Base-by-base conservation (phyloP, 2,797 vertebrate genomes). In the Sebastes jordani region DNA sequence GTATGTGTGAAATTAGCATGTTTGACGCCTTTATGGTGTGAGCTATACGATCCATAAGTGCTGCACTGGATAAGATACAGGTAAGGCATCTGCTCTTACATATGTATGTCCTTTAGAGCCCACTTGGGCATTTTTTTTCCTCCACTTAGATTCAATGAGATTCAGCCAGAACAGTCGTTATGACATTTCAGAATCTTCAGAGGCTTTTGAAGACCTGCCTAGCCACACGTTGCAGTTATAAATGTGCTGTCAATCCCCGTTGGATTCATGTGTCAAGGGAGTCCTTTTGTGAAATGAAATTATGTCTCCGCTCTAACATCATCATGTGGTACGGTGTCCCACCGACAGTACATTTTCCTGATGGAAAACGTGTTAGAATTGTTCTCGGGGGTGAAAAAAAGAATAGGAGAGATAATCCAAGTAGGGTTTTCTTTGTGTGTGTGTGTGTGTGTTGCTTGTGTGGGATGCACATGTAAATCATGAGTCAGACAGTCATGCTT, bases 211-310 rank as follows among this genome's bases (percentile, higher is more conserved):
- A 91, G 81, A 66, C 71, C 74, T 85, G 84, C 82, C 63, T 76
- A 55, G 88, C 78, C 83, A 83, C 86, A 87, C 81, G 58, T 80
- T 64, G 60, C 89, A 54, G 85, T 89, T 93, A 82, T 93, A 91
- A 93, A 92, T 90, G 88, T 86, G 52, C 86, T 91, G 91, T 91
- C 89, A 89, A 86, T 92, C 91, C 88, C 89, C 82, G 78, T 91
- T 71, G 90, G 89, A 91, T 81, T 78, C 84, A 70, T 72, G 76
- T 81, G 91, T 91, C 92, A 87, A 61, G 85, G 86, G 88, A 92
- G 86, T 90, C 89, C 83, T 89, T 81, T 81, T 81, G 78, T 81
- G 80, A 94, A 93, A 91, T 92, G 77, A 91, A 94, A 93, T 93
- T 81, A 93, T 86, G 90, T 91, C 83, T 85, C 65, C 7, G 82